Base-by-base conservation (phyloP, 2,113 vertebrate species). In the Siniperca chuatsi region DNA sequence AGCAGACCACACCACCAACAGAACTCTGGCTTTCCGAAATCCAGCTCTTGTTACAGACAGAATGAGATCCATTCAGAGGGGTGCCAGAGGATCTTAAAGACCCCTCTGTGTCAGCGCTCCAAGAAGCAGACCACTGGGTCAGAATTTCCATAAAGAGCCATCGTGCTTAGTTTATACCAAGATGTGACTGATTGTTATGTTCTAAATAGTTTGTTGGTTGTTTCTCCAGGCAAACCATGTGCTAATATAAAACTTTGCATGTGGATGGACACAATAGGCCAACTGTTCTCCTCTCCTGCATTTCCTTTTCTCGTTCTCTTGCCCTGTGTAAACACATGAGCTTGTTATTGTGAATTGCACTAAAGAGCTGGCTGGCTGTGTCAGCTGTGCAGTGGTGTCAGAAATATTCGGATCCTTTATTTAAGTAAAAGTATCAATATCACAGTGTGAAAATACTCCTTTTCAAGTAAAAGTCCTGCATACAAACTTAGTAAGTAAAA, bases 191-290 rank as follows among this genome's bases (percentile, higher is more conserved):
- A 80, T 85, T 85, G 69, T 81, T 92, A 23, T 84, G 82, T 77
- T 84, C 68, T 73, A 58, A 84, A 84, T 79, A 65, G 69, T 72
- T 90, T 87, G 78, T 84, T 92, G 87, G 50, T 82, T 82, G n/a
- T 83, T 90, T 86, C 90, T 92, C 52, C 44, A 40, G 88, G 85
- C 82, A 40, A 93, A 92, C 69, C 83, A 86, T 87, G 79, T 81
- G 82, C 72, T 86, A 42, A 83, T 82, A 75, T 87, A 87, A 92
- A 93, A 82, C 50, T 77, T 77, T 85, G 84, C 85, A 78, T 89
- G 82, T 76, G 78, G 78, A 77, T 64, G 80, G 62, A 84, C 77
- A 93, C 88, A 94, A 88, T 84, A 75, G 78, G 23, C 55, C 68
- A 20, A 84, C 81, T 94, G 89, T 94, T 93, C 86, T 78, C 72